Evolutionary conservation across 1,140 invertebrate species (phyloP).

Genomic region (Cotesia chilonis): DNA sequence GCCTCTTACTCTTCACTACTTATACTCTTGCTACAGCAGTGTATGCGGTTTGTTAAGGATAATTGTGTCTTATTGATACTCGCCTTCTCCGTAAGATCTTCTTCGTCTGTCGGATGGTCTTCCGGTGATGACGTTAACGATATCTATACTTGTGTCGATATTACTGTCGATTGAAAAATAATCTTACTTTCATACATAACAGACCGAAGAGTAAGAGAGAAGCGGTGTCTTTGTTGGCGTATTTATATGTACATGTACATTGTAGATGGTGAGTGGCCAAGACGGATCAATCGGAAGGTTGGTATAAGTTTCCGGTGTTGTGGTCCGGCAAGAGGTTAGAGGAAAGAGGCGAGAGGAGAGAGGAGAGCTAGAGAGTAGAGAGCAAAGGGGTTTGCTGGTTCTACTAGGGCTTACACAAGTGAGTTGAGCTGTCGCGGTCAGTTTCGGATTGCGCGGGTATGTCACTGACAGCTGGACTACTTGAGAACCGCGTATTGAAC

Average conservation of each 20-base stretch:
- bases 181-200: too few relatives aligned
- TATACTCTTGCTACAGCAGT: background rate
- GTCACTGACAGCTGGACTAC: constrained; percentile 61
- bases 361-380: background rate
- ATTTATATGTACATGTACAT: constrained; percentile 18
- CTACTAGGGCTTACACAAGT: constrained; percentile 24
- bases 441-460: constrained; percentile 64
- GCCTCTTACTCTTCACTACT: background rate
- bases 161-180: background rate
- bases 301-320: constrained; percentile 35
- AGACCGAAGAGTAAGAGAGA: too few relatives aligned
- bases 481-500: constrained; percentile 63
- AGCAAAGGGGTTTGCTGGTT: background rate
- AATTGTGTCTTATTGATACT: constrained; percentile 26
- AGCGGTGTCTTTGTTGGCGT: constrained; percentile 50
- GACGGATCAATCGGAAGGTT: constrained; percentile 65
- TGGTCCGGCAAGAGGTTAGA: constrained; percentile 47
- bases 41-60: constrained; percentile 13
- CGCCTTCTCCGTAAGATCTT: constrained; percentile 13
- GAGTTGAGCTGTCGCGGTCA: constrained; percentile 63
- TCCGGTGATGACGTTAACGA: constrained; percentile 23
- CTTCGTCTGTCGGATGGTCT: background rate
- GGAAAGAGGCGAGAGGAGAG: too few relatives aligned
- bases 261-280: constrained; percentile 56
- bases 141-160: background rate